Evolutionary conservation across 2,113 vertebrate genomes (phyloP).

Genomic region (Capreolus pygargus): DNA sequence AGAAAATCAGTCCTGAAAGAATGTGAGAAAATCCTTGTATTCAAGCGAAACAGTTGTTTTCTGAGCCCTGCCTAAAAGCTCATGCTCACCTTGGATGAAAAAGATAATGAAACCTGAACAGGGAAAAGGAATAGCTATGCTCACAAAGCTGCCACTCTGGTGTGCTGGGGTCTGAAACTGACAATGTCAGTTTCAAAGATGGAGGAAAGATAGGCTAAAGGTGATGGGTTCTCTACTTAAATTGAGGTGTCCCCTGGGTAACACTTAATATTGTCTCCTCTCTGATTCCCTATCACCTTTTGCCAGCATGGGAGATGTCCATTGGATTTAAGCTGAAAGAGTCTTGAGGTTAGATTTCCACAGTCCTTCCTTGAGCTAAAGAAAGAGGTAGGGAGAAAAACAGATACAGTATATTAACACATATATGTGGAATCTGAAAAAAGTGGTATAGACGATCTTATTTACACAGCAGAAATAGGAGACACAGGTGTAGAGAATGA

Average conservation of each 20-base stretch:
- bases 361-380: not conserved
- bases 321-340: not conserved
- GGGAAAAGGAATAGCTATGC: constrained; percentile 57
- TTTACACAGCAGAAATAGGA: not conserved
- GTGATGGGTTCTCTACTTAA: not conserved
- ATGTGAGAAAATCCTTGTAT: constrained; percentile 61
- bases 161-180: not conserved
- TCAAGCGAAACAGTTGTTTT: constrained; percentile 64
- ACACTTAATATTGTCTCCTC: not conserved
- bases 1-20: constrained; percentile 52
- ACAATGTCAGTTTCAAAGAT: not conserved
- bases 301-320: not conserved
- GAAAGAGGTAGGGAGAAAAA: not conserved
- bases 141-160: constrained; percentile 40
- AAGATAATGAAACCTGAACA: constrained; percentile 75
- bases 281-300: not conserved
- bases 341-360: not conserved
- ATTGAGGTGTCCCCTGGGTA: not conserved
- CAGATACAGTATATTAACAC: not conserved
- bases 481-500: not conserved
- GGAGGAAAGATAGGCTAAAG: not conserved
- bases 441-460: not conserved
- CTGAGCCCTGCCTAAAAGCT: constrained; percentile 65
- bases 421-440: not conserved
- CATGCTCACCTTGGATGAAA: constrained; percentile 55